Conservation (phyloP, 2,797 vertebrate genomes). For the Argyrosomus regius region DNA sequence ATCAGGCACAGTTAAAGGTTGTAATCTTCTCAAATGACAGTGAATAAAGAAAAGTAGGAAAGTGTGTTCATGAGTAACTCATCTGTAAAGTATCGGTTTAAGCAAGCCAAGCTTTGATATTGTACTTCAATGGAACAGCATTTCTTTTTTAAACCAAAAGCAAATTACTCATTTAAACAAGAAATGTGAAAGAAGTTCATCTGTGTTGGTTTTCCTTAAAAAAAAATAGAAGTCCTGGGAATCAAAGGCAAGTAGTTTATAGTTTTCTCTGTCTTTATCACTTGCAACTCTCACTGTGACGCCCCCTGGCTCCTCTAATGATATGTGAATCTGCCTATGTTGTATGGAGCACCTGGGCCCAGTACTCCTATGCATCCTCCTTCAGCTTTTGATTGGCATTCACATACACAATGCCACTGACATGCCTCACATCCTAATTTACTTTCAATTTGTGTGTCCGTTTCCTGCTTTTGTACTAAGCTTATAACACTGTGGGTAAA, state of each 20-base stretch:
- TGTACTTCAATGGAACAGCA: background rate
- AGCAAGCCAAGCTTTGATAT: slow-evolving; percentile 3
- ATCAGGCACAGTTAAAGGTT: background rate
- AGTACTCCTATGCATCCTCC: background rate
- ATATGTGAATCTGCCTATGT: background rate
- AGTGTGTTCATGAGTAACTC: slow-evolving; percentile 10
- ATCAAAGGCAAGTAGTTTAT: background rate
- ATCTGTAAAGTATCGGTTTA: background rate
- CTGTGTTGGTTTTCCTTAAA: slow-evolving; percentile 1
- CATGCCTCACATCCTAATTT: background rate
- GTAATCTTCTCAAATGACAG: slow-evolving; percentile 29
- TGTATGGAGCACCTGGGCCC: background rate
- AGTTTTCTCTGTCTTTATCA: background rate
- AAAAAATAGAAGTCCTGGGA: background rate
- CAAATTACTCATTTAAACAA: slow-evolving; percentile 18
- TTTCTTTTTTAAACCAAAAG: background rate
- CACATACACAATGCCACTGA: background rate
- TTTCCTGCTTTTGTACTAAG: background rate
- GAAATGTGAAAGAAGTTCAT: slow-evolving; percentile 1
- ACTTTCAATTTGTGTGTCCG: background rate
- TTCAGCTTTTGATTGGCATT: background rate
- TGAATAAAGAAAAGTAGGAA: background rate
- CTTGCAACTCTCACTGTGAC: background rate
- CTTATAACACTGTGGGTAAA: no score
- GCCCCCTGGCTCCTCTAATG: background rate